phyloP scores from a whole-genome alignment of 2,797 vertebrate genomes.

The Phoebastria nigripes region DNA sequence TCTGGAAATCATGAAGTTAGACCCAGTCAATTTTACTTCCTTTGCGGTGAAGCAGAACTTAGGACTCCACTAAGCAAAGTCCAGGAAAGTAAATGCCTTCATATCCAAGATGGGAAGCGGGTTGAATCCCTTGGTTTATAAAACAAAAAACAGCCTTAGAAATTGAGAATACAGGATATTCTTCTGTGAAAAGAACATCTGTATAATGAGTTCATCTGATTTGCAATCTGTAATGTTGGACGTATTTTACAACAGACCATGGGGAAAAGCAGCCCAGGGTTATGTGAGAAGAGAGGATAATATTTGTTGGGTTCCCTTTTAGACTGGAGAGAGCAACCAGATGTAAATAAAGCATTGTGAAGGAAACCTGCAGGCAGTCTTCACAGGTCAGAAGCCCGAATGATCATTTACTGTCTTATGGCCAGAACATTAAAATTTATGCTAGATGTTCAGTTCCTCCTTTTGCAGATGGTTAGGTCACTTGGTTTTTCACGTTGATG shows the following conservation, averaged over 20 bases:
- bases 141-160: not conserved
- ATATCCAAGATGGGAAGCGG: not conserved
- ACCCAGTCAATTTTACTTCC: not conserved
- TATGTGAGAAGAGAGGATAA: not conserved
- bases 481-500: not conserved
- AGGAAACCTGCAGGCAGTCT: not conserved
- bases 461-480: not conserved
- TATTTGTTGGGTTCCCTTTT: not conserved
- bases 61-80: not conserved
- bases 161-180: not conserved
- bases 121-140: not conserved
- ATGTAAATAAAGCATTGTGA: not conserved
- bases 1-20: not conserved
- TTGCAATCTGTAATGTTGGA: not conserved
- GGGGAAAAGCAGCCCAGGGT: not conserved
- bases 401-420: not conserved
- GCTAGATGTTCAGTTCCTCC: not conserved
- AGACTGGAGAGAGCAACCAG: not conserved
- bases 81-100: not conserved
- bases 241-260: not conserved
- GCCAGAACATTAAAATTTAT: not conserved
- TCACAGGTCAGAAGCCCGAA: not conserved
- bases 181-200: not conserved
- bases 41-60: not conserved
- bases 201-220: not conserved